Conservation (phyloP, 2,113 vertebrate genomes). For the Sapayoa aenigma region DNA sequence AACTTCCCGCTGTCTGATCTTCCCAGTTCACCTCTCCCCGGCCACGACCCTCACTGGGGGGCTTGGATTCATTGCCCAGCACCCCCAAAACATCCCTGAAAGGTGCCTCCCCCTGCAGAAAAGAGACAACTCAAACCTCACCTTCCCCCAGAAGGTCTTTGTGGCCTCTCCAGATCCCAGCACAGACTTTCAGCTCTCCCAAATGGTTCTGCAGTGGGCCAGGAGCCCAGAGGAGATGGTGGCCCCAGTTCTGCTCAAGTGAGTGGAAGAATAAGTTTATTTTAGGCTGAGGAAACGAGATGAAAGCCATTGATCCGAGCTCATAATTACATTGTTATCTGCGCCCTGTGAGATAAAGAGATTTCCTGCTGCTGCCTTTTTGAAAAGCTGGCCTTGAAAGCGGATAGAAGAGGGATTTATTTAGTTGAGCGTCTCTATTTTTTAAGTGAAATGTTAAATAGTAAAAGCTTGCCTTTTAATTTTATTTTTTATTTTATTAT, state of each 20-base stretch:
- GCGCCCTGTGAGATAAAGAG: slow-evolving; percentile 16
- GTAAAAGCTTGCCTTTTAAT: neutral
- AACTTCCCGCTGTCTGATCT: neutral
- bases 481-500: neutral
- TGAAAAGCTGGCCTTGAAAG: neutral
- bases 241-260: neutral
- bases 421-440: neutral
- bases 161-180: neutral
- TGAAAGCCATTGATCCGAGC: slow-evolving; percentile 14
- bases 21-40: neutral
- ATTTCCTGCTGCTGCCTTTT: slow-evolving; percentile 12
- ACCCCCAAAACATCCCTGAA: neutral
- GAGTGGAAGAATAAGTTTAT: neutral
- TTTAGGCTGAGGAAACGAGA: neutral
- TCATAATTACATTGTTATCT: slow-evolving; percentile 25
- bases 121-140: neutral
- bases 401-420: neutral
- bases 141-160: neutral
- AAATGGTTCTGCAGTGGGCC: neutral
- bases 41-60: rapidly evolving
- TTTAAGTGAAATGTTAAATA: slow-evolving; percentile 12
- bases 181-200: rapidly evolving
- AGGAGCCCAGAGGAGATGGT: neutral
- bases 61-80: neutral
- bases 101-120: neutral